Base-by-base conservation (phyloP, 2,888 invertebrate species). In the Ochropleura plecta region DNA sequence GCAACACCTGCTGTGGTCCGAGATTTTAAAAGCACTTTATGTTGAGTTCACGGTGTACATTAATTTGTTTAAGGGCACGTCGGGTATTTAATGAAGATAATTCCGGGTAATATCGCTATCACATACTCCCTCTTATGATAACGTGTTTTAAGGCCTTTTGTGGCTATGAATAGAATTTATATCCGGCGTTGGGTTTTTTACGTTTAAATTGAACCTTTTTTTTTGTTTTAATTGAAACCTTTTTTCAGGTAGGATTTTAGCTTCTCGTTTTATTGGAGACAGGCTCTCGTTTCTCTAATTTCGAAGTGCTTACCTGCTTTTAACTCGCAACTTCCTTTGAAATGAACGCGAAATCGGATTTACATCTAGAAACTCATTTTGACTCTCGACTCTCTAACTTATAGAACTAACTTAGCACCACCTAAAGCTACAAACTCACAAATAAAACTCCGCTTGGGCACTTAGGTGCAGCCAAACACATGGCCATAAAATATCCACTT, bases 1-100 rank as follows among this genome's bases (percentile, higher is more conserved):
- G 78, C 70, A 81, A 85, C 89, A 88, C 90, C 88, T 90, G 87
- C 81, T 81, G 84, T 85, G 81, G 85, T 81, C 84, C 82, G 90
- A 85, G 88, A 89, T 90, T 89, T 89, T 90, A 85, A 88, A 87
- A 86, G 86, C 84, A 84, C 85, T 88, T 88, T 87, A 82, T 78
- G 84, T 87, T 81, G 85, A 86, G 86, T 87, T 82, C 81, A 81
- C 87, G 79, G 82, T 87, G 85, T 81, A 81, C 83, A 89, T 89
- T 88, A 89, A 89, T 89, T 87, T 89, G 85, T 87, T 81, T 89
- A 86, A 86, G 83, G 86, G 84, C 78, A 86, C 79, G 87, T 79
- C 67, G 83, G 83, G 70, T 85, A 81, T 88, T 84, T 89, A 88
- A 88, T 88, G 84, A 87, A 88, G 86, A 87, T 86, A 86, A 87